Base-by-base conservation (phyloP, 2,113 vertebrate genomes). In the Dissostichus mawsoni region DNA sequence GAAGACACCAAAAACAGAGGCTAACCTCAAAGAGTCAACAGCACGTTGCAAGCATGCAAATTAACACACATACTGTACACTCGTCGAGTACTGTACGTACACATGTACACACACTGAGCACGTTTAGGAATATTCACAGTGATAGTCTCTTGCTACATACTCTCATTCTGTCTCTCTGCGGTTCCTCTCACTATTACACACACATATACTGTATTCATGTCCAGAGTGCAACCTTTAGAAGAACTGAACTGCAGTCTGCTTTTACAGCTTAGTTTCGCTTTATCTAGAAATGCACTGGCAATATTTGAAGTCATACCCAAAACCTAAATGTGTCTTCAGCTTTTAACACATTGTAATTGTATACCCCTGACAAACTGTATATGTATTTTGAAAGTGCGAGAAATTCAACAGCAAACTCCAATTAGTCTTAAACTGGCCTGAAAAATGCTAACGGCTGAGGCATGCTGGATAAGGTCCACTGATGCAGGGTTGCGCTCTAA, bases 11-110 rank as follows among this genome's bases (percentile, higher is more conserved):
- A 70, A 68, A 13, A 67, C 14, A 47, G 9, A 83, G 84, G 75
- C 83, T 90, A 80, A 90, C 88, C 92, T 88, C 88, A 89, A 78
- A 66, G 52, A 77, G 51, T 69, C 59, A 84, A 55, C 50, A 20
- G n/a, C 58, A 59, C 75, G 53, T 33, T 84, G 72, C 62, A 63
- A 20, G 47, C 48, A 20, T 61, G 57, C 52, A 76, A n/a, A 67
- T 33, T 13, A 48, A 78, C 72, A 20, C 44, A 63, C 12, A 2
- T 18, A 69, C 45, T 82, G 11, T 66, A n/a, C n/a, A 23, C 4
- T 2, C 51, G 52, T 57, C 69, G 51, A 3, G 29, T n/a, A 45
- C 58, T 59, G 11, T 69, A 74, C 14, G 3, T 18, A 55, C 17
- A 71, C 61, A 41, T 25, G 7, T 20, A 33, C 23, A 12, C 20